phyloP scores from a whole-genome alignment of 2,797 vertebrate genomes.

The Myotis daubentonii region DNA sequence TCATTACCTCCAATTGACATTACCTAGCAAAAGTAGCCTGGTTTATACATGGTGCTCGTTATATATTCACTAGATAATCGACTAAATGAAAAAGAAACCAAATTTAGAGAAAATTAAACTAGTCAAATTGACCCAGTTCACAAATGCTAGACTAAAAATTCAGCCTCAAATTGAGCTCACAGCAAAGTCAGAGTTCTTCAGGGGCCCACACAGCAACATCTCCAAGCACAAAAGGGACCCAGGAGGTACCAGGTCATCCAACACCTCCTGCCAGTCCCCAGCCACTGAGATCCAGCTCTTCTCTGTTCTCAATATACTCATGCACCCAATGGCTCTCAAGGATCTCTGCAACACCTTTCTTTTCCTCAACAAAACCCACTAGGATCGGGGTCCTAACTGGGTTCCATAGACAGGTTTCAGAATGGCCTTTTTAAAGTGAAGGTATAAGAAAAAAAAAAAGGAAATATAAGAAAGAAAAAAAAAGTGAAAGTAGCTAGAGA shows the following conservation, averaged over 20 bases:
- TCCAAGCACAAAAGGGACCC: background rate
- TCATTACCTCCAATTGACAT: background rate
- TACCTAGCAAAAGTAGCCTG: background rate
- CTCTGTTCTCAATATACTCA: background rate
- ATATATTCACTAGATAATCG: background rate
- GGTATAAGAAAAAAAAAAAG: too few relatives aligned
- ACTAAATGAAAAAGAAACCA: background rate
- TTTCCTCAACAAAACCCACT: background rate
- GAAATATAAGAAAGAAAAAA: too few relatives aligned
- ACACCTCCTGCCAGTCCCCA: background rate
- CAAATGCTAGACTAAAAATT: background rate
- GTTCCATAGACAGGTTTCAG: background rate
- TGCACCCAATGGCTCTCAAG: background rate
- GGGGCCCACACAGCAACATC: background rate
- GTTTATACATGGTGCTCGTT: background rate
- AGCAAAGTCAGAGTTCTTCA: background rate
- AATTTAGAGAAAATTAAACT: background rate
- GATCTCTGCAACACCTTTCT: background rate
- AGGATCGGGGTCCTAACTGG: background rate
- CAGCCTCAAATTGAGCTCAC: background rate
- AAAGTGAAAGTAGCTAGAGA: too few relatives aligned
- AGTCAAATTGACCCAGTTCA: background rate
- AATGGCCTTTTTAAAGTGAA: background rate
- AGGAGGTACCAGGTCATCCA: background rate
- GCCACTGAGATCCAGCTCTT: background rate